phyloP scores from a whole-genome alignment of 2,888 invertebrate species.

The Plebejus anna region DNA sequence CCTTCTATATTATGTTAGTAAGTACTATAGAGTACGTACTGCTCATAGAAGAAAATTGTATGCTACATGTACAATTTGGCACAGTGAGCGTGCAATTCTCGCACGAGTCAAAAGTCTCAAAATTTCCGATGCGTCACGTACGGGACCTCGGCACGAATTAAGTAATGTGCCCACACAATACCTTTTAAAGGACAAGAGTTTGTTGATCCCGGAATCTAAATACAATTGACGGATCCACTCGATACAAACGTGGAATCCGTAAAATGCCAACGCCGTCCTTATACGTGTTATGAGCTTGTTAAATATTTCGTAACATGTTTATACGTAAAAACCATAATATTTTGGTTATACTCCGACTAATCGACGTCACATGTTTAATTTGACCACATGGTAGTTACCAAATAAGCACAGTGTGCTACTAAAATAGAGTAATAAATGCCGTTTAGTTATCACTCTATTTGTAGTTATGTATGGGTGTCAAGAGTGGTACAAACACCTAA shows the following conservation, averaged over 20 bases:
- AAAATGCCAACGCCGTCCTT: not conserved
- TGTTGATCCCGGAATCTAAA: slow-evolving; percentile 26
- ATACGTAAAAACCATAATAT: not conserved
- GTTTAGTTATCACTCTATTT: too few relatives aligned
- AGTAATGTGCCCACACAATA: slow-evolving; percentile 24
- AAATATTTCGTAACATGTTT: not conserved
- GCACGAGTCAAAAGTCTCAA: not conserved
- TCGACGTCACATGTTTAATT: not conserved
- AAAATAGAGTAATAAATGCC: not conserved
- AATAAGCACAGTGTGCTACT: not conserved
- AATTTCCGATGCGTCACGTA: slow-evolving; percentile 25
- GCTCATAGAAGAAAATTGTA: too few relatives aligned
- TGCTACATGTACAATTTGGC: not conserved
- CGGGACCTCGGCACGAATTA: slow-evolving; percentile 25
- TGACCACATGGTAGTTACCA: not conserved
- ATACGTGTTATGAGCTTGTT: not conserved
- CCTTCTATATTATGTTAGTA: too few relatives aligned
- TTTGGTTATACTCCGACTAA: not conserved
- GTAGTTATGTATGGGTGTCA: too few relatives aligned
- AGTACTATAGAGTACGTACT: too few relatives aligned
- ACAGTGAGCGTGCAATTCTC: not conserved
- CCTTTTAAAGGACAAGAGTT: slow-evolving; percentile 23
- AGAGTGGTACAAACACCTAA: too few relatives aligned
- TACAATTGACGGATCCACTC: slow-evolving; percentile 2
- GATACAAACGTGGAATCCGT: not conserved